Evolutionary conservation across 2,888 invertebrate genomes (phyloP).

Genomic region (Noctua janthe): DNA sequence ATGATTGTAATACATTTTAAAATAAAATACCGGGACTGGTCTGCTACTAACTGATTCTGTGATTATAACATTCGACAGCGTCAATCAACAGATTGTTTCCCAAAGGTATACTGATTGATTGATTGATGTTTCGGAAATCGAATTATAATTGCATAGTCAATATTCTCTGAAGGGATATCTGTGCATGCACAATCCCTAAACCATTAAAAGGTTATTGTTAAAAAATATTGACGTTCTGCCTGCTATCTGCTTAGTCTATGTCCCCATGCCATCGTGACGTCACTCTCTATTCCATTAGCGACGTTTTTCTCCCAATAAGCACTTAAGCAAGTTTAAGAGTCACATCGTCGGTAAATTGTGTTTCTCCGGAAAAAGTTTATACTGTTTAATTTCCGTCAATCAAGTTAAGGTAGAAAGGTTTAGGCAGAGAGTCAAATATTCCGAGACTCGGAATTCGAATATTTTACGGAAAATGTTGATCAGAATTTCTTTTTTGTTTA

Average conservation of each 20-base stretch:
- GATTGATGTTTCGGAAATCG: not conserved
- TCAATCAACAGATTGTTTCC: slow-evolving; percentile 2
- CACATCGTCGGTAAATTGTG: slow-evolving; percentile 50
- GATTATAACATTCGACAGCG: not conserved
- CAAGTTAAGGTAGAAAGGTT: slow-evolving; percentile 11
- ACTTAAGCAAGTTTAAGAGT: slow-evolving; percentile 69
- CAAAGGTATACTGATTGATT: not conserved
- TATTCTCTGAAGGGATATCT: not conserved
- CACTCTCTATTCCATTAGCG: slow-evolving; percentile 72
- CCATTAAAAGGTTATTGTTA: too few relatives aligned
- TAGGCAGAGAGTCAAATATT: slow-evolving; percentile 3
- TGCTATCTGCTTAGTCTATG: slow-evolving; percentile 52
- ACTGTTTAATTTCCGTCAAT: slow-evolving; percentile 41
- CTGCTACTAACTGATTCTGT: not conserved
- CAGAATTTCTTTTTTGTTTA: too few relatives aligned
- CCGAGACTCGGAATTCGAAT: not conserved
- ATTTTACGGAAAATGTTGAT: not conserved
- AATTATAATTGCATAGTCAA: not conserved
- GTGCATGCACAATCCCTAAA: not conserved
- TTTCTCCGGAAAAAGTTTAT: slow-evolving; percentile 39
- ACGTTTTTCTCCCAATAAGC: slow-evolving; percentile 74
- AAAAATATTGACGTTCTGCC: not conserved
- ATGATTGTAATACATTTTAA: not conserved
- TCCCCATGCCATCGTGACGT: slow-evolving; percentile 51
- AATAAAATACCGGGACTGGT: not conserved